These are phyloP conservation scores for Dicyrtomina minuta DNA, from an alignment of 2,888 invertebrate species.

Conservation along the genomic window DNA sequence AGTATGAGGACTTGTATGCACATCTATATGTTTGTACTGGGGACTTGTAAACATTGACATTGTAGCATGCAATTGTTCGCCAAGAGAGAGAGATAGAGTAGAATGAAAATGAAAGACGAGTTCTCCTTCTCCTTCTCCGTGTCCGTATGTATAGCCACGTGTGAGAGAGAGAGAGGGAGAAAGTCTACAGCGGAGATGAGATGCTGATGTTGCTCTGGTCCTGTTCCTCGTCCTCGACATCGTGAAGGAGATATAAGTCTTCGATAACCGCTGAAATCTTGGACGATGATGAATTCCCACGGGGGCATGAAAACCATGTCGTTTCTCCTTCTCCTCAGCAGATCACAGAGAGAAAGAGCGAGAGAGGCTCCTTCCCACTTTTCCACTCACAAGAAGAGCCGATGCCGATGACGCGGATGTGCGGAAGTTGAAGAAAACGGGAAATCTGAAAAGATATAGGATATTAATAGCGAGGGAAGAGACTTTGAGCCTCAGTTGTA, in stretches of 20 bases:
- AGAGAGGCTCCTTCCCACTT: background rate
- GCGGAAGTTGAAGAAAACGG: background rate
- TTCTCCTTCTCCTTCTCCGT: too few relatives aligned
- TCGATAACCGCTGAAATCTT: constrained; percentile 18
- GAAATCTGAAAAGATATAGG: too few relatives aligned
- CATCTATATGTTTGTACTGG: too few relatives aligned
- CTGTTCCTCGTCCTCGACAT: too few relatives aligned
- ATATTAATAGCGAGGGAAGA: too few relatives aligned
- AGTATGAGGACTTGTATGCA: too few relatives aligned
- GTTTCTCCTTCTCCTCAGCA: background rate
- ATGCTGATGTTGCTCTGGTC: background rate
- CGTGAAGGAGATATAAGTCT: background rate
- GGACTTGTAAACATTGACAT: background rate
- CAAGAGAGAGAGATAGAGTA: background rate
- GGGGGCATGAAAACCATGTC: background rate
- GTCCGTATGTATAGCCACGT: background rate
- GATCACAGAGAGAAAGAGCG: background rate
- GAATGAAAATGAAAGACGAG: background rate
- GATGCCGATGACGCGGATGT: too few relatives aligned
- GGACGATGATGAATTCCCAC: constrained; percentile 17
- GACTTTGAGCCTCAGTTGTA: too few relatives aligned
- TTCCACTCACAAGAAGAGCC: too few relatives aligned
- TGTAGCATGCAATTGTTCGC: background rate
- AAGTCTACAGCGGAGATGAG: background rate
- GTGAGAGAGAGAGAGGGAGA: background rate